These are phyloP conservation scores for Diloba caeruleocephala DNA, from an alignment of 2,888 invertebrate genomes.

Conservation along the genomic window DNA sequence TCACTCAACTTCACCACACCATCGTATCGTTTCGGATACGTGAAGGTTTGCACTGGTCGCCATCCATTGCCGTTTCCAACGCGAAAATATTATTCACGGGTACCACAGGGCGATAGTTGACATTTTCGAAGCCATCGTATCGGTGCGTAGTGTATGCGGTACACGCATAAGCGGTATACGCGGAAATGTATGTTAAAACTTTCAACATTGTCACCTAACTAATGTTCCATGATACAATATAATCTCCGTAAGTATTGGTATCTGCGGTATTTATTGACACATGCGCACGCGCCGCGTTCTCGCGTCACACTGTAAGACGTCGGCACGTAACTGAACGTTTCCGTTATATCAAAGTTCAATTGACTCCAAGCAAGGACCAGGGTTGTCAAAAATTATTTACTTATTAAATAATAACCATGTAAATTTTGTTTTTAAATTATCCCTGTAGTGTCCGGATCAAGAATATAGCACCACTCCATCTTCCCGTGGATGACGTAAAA, in stretches of 20 bases:
- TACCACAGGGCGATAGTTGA: conserved; percentile 14
- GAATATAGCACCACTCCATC: too few relatives aligned
- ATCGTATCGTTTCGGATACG: conserved; percentile 8
- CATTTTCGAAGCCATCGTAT: conserved; percentile 11
- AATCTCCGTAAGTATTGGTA: background rate
- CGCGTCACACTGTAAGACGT: conserved; percentile 32
- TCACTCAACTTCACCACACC: conserved; percentile 27
- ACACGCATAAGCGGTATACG: conserved; percentile 15
- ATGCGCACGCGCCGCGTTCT: conserved; percentile 31
- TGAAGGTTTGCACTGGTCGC: conserved; percentile 16
- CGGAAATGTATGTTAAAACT: conserved; percentile 21
- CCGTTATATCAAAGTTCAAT: conserved; percentile 2
- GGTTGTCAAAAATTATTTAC: background rate
- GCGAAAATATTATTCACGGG: conserved; percentile 1
- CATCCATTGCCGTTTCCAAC: conserved; percentile 18
- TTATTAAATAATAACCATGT: background rate
- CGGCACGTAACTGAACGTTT: conserved; percentile 6
- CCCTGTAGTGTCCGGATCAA: too few relatives aligned
- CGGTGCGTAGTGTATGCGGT: conserved; percentile 27
- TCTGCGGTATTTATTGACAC: background rate
- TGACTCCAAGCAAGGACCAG: conserved; percentile 20
- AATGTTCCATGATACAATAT: background rate
- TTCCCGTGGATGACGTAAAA: too few relatives aligned
- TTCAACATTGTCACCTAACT: conserved; percentile 33
- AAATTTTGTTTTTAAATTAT: background rate